These are phyloP conservation scores for Hippopotamus amphibius DNA, from an alignment of 2,113 vertebrate genomes.

Conservation along the genomic window DNA sequence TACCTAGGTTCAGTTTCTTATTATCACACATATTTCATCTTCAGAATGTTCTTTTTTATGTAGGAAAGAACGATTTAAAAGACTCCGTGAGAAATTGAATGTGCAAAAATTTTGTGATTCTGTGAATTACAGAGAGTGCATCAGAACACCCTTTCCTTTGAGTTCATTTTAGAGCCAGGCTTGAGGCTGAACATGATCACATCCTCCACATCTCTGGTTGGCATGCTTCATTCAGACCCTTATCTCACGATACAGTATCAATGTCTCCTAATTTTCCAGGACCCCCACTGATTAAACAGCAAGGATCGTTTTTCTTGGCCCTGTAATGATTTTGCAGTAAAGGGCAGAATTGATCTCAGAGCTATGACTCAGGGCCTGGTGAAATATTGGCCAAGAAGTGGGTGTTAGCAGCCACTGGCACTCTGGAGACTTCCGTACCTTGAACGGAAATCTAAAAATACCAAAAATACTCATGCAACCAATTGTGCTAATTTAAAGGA, in stretches of 20 bases:
- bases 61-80: slow-evolving; percentile 31
- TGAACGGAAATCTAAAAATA: slow-evolving; percentile 69
- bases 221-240: slow-evolving; percentile 40
- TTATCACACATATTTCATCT: neutral
- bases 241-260: slow-evolving; percentile 34
- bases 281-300: slow-evolving; percentile 79
- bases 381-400: slow-evolving; percentile 77
- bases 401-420: slow-evolving; percentile 56
- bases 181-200: slow-evolving; percentile 13
- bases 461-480: slow-evolving; percentile 71
- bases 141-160: neutral
- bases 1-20: slow-evolving; percentile 9
- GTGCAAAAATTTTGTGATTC: neutral
- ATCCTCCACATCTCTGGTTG: neutral
- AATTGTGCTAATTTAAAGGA: slow-evolving; percentile 85
- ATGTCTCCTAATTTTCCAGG: slow-evolving; percentile 68
- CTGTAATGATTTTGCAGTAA: slow-evolving; percentile 82
- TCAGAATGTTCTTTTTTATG: slow-evolving; percentile 54
- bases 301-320: slow-evolving; percentile 73
- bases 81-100: neutral
- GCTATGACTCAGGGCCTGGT: slow-evolving; percentile 83
- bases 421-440: slow-evolving; percentile 73
- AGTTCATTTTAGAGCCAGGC: slow-evolving; percentile 13
- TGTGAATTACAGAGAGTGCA: neutral
- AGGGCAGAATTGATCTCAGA: slow-evolving; percentile 83